These are phyloP conservation scores for Steinernema feltiae DNA, from an alignment of 1,140 invertebrate genomes.

Conservation along the genomic window DNA sequence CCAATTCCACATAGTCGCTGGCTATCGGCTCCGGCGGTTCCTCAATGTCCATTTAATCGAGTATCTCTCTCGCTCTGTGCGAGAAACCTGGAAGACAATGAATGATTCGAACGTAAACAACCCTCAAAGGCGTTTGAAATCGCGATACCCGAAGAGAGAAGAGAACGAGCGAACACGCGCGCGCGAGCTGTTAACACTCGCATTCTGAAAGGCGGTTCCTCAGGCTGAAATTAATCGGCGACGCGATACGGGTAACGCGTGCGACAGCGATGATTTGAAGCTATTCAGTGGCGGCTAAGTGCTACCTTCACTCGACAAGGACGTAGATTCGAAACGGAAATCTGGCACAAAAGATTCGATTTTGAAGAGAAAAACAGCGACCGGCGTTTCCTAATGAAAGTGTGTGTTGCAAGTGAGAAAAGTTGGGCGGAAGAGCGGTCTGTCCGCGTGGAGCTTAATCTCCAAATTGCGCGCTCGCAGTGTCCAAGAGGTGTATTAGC, in stretches of 20 bases:
- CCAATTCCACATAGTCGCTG: slow-evolving; percentile 52
- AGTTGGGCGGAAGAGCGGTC: background rate
- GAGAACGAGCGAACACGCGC: too few relatives aligned
- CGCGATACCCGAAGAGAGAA: background rate
- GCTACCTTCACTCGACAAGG: background rate
- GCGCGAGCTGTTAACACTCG: too few relatives aligned
- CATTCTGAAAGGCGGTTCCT: background rate
- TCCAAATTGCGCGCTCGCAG: background rate
- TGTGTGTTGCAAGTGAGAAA: background rate
- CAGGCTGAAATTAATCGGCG: background rate
- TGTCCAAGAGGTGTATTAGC: background rate
- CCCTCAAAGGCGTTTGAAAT: background rate
- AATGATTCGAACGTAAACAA: background rate
- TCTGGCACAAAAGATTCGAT: background rate
- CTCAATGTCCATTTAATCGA: background rate
- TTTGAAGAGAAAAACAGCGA: background rate
- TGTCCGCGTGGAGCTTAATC: background rate
- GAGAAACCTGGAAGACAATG: background rate
- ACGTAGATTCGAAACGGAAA: too few relatives aligned
- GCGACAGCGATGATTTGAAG: background rate
- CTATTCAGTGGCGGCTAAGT: background rate
- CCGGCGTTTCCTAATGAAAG: background rate
- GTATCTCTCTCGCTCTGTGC: background rate
- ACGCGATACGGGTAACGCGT: background rate
- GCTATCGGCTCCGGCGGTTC: slow-evolving; percentile 50